Evolutionary conservation across 2,113 vertebrate species (phyloP).

Genomic region (Labeo rohita): DNA sequence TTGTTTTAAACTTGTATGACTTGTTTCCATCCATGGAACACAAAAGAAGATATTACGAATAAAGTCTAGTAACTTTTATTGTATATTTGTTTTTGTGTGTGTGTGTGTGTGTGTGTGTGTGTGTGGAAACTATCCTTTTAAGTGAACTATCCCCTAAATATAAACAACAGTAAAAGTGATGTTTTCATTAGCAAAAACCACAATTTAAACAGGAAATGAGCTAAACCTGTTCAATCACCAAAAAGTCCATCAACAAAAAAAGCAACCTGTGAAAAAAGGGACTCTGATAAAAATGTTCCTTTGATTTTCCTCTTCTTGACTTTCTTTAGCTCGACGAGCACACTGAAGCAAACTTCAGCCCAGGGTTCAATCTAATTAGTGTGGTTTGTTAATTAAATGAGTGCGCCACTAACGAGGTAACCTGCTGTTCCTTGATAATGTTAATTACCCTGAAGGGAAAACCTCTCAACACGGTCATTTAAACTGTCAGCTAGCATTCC

Average conservation of each 20-base stretch:
- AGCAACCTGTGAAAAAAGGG: not conserved
- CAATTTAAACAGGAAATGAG: slow-evolving; percentile 2
- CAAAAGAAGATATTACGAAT: not conserved
- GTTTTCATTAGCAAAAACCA: not conserved
- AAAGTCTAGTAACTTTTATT: not conserved
- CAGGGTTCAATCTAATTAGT: slow-evolving; percentile 67
- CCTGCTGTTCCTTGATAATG: slow-evolving; percentile 82
- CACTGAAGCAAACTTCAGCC: slow-evolving; percentile 54
- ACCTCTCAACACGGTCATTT: slow-evolving; percentile 75
- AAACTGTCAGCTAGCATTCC: slow-evolving; percentile 78
- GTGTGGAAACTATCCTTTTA: not conserved
- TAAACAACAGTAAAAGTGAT: not conserved
- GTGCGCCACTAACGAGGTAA: slow-evolving; percentile 79
- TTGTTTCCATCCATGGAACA: not conserved
- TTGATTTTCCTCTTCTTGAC: slow-evolving; percentile 28
- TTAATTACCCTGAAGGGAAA: slow-evolving; percentile 81
- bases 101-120: too few species aligned
- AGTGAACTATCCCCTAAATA: not conserved
- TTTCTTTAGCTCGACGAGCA: slow-evolving; percentile 50
- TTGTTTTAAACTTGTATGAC: not conserved
- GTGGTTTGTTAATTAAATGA: slow-evolving; percentile 77
- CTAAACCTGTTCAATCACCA: slow-evolving; percentile 6
- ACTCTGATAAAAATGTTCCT: slow-evolving; percentile 19
- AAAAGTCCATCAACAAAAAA: slow-evolving; percentile 17
- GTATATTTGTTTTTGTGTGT: not conserved